These are phyloP conservation scores for Campopleginae sp. DNA, from an alignment of 2,888 invertebrate species.

Conservation along the genomic window DNA sequence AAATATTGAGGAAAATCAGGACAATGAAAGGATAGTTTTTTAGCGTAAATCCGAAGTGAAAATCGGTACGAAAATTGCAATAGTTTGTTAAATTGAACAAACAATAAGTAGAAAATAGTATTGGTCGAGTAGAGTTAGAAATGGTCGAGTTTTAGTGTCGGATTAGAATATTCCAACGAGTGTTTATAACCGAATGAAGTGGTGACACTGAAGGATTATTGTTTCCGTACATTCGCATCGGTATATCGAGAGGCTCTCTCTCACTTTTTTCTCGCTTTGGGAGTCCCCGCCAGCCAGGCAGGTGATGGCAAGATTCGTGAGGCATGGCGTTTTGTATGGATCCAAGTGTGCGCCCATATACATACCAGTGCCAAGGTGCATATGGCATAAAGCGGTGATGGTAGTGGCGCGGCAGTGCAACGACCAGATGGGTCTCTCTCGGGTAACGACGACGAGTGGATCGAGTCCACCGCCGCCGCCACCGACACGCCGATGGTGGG, in stretches of 20 bases:
- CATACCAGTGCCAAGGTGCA: slow-evolving; percentile 11
- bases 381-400: slow-evolving; percentile 33
- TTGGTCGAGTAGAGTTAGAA: too few species aligned
- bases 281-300: slow-evolving; percentile 60
- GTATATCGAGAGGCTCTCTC: background rate
- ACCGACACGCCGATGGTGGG: slow-evolving; percentile 64
- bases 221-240: slow-evolving; percentile 51
- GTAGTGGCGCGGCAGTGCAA: slow-evolving; percentile 65
- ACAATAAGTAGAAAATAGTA: too few species aligned
- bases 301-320: slow-evolving; percentile 65
- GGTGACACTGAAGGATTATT: slow-evolving; percentile 55
- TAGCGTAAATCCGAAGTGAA: too few species aligned
- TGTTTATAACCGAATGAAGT: slow-evolving; percentile 33
- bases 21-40: too few species aligned
- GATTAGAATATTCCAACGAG: slow-evolving; percentile 17
- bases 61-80: too few species aligned
- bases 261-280: slow-evolving; percentile 21
- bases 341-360: slow-evolving; percentile 13
- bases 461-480: slow-evolving; percentile 64
- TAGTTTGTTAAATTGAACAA: too few species aligned
- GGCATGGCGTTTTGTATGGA: slow-evolving; percentile 22
- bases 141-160: background rate
- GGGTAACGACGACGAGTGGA: slow-evolving; percentile 67
- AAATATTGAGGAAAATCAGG: too few species aligned
- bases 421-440: slow-evolving; percentile 67